Evolutionary conservation across 1,140 invertebrate species (phyloP).

Genomic region (Teleogryllus occipitalis): DNA sequence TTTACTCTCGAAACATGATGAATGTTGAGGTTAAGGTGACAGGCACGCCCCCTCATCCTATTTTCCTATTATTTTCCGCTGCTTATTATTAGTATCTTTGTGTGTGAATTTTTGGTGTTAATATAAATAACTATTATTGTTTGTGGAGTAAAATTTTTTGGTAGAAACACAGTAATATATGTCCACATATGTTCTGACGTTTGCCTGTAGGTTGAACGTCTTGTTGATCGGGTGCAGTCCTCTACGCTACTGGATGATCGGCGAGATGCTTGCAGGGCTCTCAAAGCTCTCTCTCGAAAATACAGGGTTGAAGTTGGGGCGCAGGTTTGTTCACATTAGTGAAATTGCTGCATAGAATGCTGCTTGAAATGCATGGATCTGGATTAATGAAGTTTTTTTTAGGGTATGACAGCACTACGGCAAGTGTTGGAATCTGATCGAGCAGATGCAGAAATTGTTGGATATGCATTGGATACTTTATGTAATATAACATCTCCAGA

Average conservation of each 20-base stretch:
- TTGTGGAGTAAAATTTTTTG: background rate
- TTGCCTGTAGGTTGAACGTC: conserved; percentile 70
- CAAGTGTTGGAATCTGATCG: conserved; percentile 74
- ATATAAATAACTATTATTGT: background rate
- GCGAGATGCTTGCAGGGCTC: conserved; percentile 88
- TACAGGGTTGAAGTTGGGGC: conserved; percentile 93
- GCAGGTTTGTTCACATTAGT: conserved; percentile 36
- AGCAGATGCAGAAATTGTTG: conserved; percentile 83
- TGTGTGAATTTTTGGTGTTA: background rate
- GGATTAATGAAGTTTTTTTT: background rate
- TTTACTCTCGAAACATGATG: conserved; percentile 14
- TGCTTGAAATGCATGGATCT: background rate
- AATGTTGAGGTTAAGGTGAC: background rate
- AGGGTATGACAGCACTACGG: conserved; percentile 79
- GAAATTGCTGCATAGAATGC: background rate
- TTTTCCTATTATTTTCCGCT: conserved; percentile 15
- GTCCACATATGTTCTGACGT: background rate
- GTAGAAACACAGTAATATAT: background rate
- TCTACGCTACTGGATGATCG: conserved; percentile 91
- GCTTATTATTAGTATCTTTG: background rate
- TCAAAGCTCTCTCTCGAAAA: conserved; percentile 88
- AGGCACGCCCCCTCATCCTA: background rate
- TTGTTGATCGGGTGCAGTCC: conserved; percentile 84
- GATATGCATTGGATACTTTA: conserved; percentile 84
- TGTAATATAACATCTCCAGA: conserved; percentile 83